These are phyloP conservation scores for Sebastolobus altivelis DNA, from an alignment of 2,797 vertebrate species.

Conservation along the genomic window DNA sequence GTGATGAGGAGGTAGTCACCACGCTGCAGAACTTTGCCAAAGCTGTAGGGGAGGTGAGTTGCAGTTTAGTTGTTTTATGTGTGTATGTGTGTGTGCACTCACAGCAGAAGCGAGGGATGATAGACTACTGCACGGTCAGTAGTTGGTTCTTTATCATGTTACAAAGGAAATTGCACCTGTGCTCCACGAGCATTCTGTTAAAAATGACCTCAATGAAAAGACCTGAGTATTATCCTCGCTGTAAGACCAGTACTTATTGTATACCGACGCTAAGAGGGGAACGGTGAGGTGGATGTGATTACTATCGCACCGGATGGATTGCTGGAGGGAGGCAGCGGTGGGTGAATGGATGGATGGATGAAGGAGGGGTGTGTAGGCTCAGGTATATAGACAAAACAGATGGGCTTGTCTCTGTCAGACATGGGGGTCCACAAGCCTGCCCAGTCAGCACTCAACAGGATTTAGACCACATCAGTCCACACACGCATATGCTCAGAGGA, in stretches of 20 bases:
- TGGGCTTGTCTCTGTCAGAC: constrained; percentile 48
- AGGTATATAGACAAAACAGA: constrained; percentile 53
- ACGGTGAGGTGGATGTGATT: constrained; percentile 11
- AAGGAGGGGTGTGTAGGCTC: constrained; percentile 16
- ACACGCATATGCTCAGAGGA: constrained; percentile 21
- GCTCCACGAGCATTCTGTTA: background rate
- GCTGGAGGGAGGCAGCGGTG: background rate
- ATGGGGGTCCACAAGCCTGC: constrained; percentile 31
- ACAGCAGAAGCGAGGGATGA: background rate
- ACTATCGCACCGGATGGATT: constrained; percentile 16
- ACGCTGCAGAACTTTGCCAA: constrained; percentile 94
- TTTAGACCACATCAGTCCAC: constrained; percentile 25
- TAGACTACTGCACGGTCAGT: constrained; percentile 9
- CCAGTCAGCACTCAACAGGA: constrained; percentile 33
- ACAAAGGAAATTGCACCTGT: constrained; percentile 37
- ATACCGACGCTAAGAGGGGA: constrained; percentile 3
- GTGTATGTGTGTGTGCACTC: background rate
- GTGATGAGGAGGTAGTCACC: constrained; percentile 96
- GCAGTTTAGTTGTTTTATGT: constrained; percentile 14
- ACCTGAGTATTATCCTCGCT: constrained; percentile 29
- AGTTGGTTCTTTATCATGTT: constrained; percentile 35
- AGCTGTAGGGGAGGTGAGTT: constrained; percentile 93
- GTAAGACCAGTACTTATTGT: constrained; percentile 18
- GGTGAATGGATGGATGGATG: constrained; percentile 12
- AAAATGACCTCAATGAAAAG: constrained; percentile 47